Evolutionary conservation across 2,888 invertebrate species (phyloP).

Genomic region (Melikaiella ostensackeni): DNA sequence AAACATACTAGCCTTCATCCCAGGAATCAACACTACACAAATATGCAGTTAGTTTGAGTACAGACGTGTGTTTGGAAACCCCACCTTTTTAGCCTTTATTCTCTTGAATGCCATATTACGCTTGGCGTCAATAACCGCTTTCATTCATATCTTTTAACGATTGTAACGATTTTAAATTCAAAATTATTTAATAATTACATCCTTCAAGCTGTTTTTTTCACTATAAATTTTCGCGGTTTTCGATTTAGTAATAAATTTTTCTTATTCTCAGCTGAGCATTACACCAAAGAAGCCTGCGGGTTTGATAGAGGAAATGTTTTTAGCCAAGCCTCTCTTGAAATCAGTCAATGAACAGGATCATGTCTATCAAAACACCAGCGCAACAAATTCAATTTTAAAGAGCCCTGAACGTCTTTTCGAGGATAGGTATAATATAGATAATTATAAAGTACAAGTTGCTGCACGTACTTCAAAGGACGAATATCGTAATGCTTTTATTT

Average conservation of each 20-base stretch:
- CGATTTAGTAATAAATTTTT: conserved; percentile 8
- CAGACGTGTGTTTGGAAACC: too few relatives aligned
- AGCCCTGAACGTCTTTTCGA: conserved; percentile 47
- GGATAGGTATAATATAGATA: conserved; percentile 31
- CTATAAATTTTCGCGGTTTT: background rate
- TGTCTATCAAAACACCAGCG: conserved; percentile 46
- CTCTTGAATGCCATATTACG: too few relatives aligned
- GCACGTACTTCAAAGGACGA: conserved; percentile 59
- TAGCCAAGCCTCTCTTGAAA: conserved; percentile 51
- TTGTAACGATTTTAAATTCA: too few relatives aligned
- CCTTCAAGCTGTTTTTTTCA: too few relatives aligned
- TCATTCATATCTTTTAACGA: too few relatives aligned
- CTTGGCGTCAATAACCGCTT: too few relatives aligned
- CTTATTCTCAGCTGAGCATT: conserved; percentile 61
- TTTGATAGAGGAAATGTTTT: conserved; percentile 71
- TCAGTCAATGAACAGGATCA: conserved; percentile 40
- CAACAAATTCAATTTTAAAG: conserved; percentile 49
- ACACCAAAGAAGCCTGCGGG: conserved; percentile 70
- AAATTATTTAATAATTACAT: too few relatives aligned
- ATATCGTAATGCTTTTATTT: background rate
- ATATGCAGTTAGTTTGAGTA: too few relatives aligned
- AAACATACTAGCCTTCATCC: too few relatives aligned
- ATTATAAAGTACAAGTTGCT: conserved; percentile 60
- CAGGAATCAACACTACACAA: too few relatives aligned
- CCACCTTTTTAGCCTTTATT: too few relatives aligned